Percentiles rank a stretch among this genome's conserved stretches.
phyloP scores from a whole-genome alignment of 2,888 invertebrate species.

The Coelopa pilipes region DNA sequence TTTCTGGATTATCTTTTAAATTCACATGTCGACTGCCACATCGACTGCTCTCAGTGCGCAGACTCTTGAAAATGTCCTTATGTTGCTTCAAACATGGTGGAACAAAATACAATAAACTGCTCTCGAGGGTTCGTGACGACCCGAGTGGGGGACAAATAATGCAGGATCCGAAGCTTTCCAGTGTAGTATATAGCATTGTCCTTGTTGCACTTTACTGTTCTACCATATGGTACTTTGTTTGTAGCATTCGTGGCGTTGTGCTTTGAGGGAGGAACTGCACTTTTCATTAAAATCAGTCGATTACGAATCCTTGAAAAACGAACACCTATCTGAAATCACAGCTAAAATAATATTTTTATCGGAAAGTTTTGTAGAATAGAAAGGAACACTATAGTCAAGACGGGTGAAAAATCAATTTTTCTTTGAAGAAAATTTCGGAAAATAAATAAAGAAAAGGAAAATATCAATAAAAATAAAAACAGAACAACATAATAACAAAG shows the following conservation, averaged over 20 bases:
- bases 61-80: not conserved
- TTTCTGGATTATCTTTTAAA: too few relatives aligned
- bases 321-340: not conserved
- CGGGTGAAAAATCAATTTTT: constrained; percentile 30
- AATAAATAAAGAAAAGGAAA: constrained; percentile 8
- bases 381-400: constrained; percentile 14
- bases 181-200: constrained; percentile 14
- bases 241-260: not conserved
- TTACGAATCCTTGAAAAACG: constrained; percentile 16
- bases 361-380: not conserved
- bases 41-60: not conserved
- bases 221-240: not conserved
- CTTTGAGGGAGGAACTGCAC: constrained; percentile 13
- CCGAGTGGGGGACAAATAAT: not conserved
- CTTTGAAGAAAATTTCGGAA: constrained; percentile 6
- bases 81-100: not conserved
- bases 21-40: not conserved
- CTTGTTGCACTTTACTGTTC: constrained; percentile 7
- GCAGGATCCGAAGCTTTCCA: constrained; percentile 18
- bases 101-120: constrained; percentile 3
- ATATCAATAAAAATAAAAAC: constrained; percentile 20
- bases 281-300: constrained; percentile 22
- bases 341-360: not conserved
- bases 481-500: constrained; percentile 1
- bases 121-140: not conserved